phyloP scores from a whole-genome alignment of 2,797 vertebrate species.

The Threskiornis aethiopicus region DNA sequence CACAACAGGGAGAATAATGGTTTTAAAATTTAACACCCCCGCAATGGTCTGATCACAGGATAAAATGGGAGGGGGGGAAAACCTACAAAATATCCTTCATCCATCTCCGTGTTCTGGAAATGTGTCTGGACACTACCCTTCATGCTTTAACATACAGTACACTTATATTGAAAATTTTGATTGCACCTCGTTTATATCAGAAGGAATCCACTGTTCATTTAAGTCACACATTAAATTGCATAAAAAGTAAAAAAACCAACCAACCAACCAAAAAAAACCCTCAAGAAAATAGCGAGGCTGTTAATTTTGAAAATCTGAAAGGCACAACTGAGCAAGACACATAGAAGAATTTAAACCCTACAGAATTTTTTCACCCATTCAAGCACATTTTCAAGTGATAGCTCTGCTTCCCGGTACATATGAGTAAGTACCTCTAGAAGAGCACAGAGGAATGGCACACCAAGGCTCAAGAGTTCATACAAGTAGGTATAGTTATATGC shows the following conservation, averaged over 20 bases:
- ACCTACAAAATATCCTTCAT: slow-evolving; percentile 75
- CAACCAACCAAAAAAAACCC: not conserved
- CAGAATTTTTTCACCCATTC: slow-evolving; percentile 81
- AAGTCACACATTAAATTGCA: not conserved
- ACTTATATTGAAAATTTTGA: not conserved
- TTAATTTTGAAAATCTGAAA: slow-evolving; percentile 58
- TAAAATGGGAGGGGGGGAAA: not conserved
- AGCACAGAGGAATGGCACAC: slow-evolving; percentile 87
- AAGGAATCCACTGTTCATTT: not conserved
- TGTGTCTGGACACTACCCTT: slow-evolving; percentile 49
- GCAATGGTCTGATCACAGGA: slow-evolving; percentile 12
- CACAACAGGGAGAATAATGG: not conserved
- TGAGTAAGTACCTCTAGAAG: slow-evolving; percentile 86
- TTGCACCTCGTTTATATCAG: not conserved
- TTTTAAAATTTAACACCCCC: slow-evolving; percentile 65
- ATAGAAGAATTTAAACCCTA: slow-evolving; percentile 55
- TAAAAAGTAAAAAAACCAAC: not conserved
- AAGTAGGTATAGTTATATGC: slow-evolving; percentile 86
- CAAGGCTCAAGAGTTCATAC: slow-evolving; percentile 92
- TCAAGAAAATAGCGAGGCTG: not conserved
- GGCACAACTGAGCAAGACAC: slow-evolving; percentile 38
- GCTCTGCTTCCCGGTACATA: slow-evolving; percentile 85
- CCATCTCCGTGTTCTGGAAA: slow-evolving; percentile 20
- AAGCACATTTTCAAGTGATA: slow-evolving; percentile 77
- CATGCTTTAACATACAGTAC: slow-evolving; percentile 52